A percentile compares a stretch with the other conserved stretches of the same genome.
Conservation (phyloP, 2,797 vertebrate genomes). For the Perdix hodgsoniae region DNA sequence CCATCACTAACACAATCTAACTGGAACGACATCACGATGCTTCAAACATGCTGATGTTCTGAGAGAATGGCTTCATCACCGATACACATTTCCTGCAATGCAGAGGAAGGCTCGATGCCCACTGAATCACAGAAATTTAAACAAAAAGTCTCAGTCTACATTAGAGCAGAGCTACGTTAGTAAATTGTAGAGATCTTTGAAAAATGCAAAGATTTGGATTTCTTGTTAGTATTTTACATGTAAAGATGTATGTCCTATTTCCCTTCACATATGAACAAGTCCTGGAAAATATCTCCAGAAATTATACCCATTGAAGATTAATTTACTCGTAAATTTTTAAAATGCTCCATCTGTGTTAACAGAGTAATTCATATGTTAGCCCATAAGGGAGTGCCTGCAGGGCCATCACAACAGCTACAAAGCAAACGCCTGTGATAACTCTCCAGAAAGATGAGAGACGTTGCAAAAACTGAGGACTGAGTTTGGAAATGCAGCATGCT, state of each 20-base stretch:
- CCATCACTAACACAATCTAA: not conserved
- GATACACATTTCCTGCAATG: not conserved
- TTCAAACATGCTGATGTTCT: not conserved
- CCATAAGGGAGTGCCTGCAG: not conserved
- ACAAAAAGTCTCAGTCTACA: not conserved
- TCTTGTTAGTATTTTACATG: not conserved
- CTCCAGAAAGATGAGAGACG: not conserved
- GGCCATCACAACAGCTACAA: not conserved
- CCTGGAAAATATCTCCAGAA: not conserved
- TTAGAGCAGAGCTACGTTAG: not conserved
- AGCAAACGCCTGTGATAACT: not conserved
- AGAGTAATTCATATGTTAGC: conserved; percentile 7
- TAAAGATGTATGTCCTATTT: not conserved
- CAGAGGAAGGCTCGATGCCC: not conserved
- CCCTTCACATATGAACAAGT: not conserved
- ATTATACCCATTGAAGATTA: not conserved
- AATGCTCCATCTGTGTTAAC: conserved; percentile 28
- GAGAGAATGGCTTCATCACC: not conserved
- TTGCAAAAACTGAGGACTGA: not conserved
- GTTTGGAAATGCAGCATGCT: not conserved
- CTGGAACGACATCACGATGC: not conserved
- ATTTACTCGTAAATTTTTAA: conserved; percentile 11
- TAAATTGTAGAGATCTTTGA: not conserved
- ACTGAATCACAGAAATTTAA: not conserved
- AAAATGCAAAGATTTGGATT: not conserved